Conservation (phyloP, 2,113 vertebrate species). For the Rana temporaria region DNA sequence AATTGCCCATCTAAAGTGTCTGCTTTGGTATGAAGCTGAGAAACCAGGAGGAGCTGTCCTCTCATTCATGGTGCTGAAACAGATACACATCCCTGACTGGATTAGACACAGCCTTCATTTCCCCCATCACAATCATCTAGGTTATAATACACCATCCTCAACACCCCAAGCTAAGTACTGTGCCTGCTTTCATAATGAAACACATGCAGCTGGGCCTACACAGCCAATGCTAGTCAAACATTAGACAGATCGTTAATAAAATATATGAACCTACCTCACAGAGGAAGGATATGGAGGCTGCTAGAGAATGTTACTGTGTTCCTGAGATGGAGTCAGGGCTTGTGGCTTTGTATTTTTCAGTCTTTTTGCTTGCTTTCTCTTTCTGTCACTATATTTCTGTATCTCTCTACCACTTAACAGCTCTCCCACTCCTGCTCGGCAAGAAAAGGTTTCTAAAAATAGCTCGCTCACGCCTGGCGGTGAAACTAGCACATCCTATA, state of each 20-base stretch:
- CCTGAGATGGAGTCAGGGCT: neutral
- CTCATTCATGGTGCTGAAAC: constrained; percentile 45
- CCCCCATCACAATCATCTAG: neutral
- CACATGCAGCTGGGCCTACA: constrained; percentile 32
- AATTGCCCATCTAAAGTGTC: constrained; percentile 6
- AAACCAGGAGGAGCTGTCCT: constrained; percentile 35
- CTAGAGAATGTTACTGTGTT: neutral
- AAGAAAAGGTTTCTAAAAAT: constrained; percentile 55
- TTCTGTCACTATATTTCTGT: constrained; percentile 48
- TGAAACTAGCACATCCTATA: constrained; percentile 42
- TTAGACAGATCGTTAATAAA: neutral
- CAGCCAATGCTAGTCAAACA: neutral
- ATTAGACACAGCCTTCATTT: neutral
- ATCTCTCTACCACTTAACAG: constrained; percentile 37
- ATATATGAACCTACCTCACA: constrained; percentile 24
- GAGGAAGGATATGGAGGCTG: constrained; percentile 19
- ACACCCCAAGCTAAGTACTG: neutral
- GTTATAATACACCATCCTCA: neutral
- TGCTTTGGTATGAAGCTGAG: constrained; percentile 20
- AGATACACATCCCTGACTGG: neutral
- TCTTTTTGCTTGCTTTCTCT: constrained; percentile 31
- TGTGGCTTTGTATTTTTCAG: constrained; percentile 36
- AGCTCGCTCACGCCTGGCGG: constrained; percentile 55
- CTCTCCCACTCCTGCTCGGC: constrained; percentile 53
- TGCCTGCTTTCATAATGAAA: neutral